Conservation (phyloP, 2,888 invertebrate genomes). For the Caenorhabditis parvicauda region DNA sequence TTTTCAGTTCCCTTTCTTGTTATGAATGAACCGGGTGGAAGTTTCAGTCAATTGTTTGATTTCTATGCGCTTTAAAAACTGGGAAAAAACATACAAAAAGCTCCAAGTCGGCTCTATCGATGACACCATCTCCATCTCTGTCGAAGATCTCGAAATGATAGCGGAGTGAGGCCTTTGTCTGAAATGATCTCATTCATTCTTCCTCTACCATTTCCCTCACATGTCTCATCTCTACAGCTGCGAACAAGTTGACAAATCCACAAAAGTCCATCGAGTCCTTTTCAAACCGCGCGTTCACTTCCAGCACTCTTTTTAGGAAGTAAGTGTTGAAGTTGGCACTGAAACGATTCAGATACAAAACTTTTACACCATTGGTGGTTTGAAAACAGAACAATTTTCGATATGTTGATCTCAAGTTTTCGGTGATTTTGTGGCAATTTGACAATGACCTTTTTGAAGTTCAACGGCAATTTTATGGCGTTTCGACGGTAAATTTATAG, state of each 20-base stretch:
- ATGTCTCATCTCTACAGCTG: constrained; percentile 18
- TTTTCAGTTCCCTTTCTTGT: too few relatives aligned
- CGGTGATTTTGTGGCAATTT: too few relatives aligned
- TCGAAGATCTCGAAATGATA: constrained; percentile 26
- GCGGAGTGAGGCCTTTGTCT: constrained; percentile 18
- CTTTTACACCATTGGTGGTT: too few relatives aligned
- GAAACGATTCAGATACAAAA: too few relatives aligned
- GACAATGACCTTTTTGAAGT: too few relatives aligned
- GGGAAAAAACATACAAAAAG: neutral
- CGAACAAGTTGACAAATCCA: constrained; percentile 20
- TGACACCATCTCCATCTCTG: constrained; percentile 16
- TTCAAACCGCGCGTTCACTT: constrained; percentile 17
- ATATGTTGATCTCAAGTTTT: too few relatives aligned
- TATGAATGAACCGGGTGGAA: too few relatives aligned
- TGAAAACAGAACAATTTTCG: too few relatives aligned
- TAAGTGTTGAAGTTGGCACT: constrained; percentile 12
- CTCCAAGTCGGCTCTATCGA: constrained; percentile 21
- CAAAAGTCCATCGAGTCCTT: constrained; percentile 18
- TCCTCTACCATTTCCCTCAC: constrained; percentile 4
- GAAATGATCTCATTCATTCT: neutral
- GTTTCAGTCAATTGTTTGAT: too few relatives aligned
- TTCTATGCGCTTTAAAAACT: neutral
- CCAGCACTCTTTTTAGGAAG: constrained; percentile 14
- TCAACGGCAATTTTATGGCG: too few relatives aligned
- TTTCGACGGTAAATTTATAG: too few relatives aligned